Percentiles rank a stretch among this genome's conserved stretches.
Conservation (phyloP, 2,113 vertebrate species). For the Chiloscyllium plagiosum region DNA sequence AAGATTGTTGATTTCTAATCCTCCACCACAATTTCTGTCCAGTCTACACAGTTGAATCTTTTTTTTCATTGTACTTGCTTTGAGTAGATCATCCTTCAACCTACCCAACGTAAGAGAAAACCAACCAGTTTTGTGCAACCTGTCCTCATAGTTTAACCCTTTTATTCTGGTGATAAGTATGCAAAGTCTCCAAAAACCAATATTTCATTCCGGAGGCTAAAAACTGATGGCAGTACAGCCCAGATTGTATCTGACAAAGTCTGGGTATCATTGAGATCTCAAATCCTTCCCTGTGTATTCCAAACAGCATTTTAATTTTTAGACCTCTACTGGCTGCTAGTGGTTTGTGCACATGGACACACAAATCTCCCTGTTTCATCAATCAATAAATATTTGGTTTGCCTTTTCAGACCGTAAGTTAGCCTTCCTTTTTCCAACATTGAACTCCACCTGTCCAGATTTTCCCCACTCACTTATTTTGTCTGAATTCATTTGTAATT, state of each 20-base stretch:
- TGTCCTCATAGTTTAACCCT: not conserved
- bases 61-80: not conserved
- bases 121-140: not conserved
- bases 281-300: not conserved
- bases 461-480: not conserved
- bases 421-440: not conserved
- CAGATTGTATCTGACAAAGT: not conserved
- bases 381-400: not conserved
- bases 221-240: not conserved
- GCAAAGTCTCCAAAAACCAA: not conserved
- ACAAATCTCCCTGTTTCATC: not conserved
- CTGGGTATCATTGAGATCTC: not conserved
- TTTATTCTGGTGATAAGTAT: not conserved
- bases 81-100: not conserved
- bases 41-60: not conserved
- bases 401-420: not conserved
- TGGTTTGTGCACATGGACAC: not conserved
- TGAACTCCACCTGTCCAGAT: not conserved
- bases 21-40: not conserved
- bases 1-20: not conserved
- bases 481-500: not conserved
- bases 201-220: not conserved
- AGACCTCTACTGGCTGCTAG: not conserved
- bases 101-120: not conserved
- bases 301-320: not conserved